A percentile compares a stretch with the other conserved stretches of the same genome.
phyloP scores from a whole-genome alignment of 2,113 vertebrate species.

The Brachyistius frenatus region DNA sequence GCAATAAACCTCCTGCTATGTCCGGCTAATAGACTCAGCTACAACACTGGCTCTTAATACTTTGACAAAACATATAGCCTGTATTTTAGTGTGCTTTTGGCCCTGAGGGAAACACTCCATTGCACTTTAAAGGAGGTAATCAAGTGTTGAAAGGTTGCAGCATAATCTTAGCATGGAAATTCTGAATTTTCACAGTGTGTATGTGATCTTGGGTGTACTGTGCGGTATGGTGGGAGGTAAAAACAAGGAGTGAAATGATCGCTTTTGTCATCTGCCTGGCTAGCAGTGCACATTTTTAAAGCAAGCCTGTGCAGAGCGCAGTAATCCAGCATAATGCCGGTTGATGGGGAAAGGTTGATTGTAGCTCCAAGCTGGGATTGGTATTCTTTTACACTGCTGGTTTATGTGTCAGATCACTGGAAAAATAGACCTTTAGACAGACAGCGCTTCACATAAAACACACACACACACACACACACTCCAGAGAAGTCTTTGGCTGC shows the following conservation, averaged over 20 bases:
- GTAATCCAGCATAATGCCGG: slow-evolving; percentile 36
- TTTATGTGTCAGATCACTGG: slow-evolving; percentile 58
- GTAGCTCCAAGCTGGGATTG: slow-evolving; percentile 72
- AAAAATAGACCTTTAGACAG: slow-evolving; percentile 53
- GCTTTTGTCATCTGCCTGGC: slow-evolving; percentile 46
- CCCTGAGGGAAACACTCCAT: slow-evolving; percentile 26
- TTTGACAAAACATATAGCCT: slow-evolving; percentile 52
- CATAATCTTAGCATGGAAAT: slow-evolving; percentile 35
- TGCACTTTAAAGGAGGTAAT: slow-evolving; percentile 55
- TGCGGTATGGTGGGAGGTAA: slow-evolving; percentile 31
- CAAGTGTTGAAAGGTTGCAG: slow-evolving; percentile 55
- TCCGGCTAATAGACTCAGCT: slow-evolving; percentile 30
- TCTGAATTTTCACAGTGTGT: slow-evolving; percentile 11
- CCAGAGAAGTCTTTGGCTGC: slow-evolving; percentile 21
- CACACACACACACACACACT: neutral
- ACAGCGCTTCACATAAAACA: neutral
- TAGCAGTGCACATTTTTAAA: slow-evolving; percentile 25
- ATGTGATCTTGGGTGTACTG: slow-evolving; percentile 32
- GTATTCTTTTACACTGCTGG: slow-evolving; percentile 67
- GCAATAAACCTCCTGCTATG: slow-evolving; percentile 29
- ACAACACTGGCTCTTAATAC: slow-evolving; percentile 19
- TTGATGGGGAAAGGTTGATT: slow-evolving; percentile 71
- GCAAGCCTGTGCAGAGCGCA: slow-evolving; percentile 11
- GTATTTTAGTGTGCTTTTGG: slow-evolving; percentile 15
- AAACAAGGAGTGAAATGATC: slow-evolving; percentile 29